Evolutionary conservation across 1,140 invertebrate species (phyloP), one percentile per base, ranked within the genome.

Genomic region (Ceratina japonica): DNA sequence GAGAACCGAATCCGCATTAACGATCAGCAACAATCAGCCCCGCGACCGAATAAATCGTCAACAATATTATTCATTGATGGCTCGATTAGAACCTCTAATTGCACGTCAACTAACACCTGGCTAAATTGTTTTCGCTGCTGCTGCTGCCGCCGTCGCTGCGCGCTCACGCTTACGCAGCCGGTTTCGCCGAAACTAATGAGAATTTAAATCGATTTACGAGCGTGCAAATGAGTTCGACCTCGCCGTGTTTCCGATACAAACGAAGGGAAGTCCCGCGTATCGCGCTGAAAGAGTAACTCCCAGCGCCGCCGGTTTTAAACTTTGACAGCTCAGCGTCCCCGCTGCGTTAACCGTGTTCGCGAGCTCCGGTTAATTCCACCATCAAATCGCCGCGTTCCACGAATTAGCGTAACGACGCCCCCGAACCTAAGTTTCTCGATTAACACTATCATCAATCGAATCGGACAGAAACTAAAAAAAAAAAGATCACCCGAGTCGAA

Each of bases 61-160:
- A 63, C 64, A 65, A 77, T 84, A 77, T 76, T 81, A 74, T 77
- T 84, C 80, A 71, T 81, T 58, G 82, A 77, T 74, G 44, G 68
- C 51, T 77, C 69, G 83, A 85, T 85, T 84, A 84, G 82, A 81
- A 84, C 37, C 82, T 56, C 78, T 84, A 84, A 85, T 84, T 84
- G 78, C 82, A 27, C 63, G 73, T 70, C 78, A 76, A 77, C 73
- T 51, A 37, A 27, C 68, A 3, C 27, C 59, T 44, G 69, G 70
- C 64, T 70, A 77, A 82, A 75, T 80, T 62, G 62, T 84, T 84
- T 84, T 80, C 77, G 62, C 20, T 73, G 37, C 10, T 10, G 37
- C 37, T 31, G 27, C 27, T 31, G 37, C 37, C 65, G 37, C 10
- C 5, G 37, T 8, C n/a, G n/a, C n/a, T n/a, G 37, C 37, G 37